A percentile compares a stretch with the other conserved stretches of the same genome.
Evolutionary conservation across 30 jellyfish, hydroid and myxozoan species (phyloP).

Genomic region (Hydractinia symbiolongicarpus): DNA sequence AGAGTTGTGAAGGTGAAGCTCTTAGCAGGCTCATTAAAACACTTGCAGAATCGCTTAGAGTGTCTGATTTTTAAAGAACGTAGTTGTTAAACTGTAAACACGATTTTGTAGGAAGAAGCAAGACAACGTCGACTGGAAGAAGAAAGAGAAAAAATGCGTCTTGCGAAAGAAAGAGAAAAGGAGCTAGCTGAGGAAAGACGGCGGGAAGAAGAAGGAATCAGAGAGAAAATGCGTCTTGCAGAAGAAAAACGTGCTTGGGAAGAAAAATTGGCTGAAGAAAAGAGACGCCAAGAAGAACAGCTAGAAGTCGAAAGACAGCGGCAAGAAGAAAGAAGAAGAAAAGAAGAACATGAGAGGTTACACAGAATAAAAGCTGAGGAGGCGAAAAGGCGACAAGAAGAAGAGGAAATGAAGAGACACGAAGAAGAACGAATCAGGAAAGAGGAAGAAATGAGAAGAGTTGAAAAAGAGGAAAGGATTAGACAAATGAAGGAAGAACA

Average conservation of each 20-base stretch:
- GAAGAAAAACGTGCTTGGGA: conserved; percentile 8
- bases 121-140: conserved; percentile 9
- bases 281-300: conserved; percentile 19
- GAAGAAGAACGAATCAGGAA: conserved; percentile 34
- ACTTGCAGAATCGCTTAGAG: neutral
- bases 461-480: conserved; percentile 31
- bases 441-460: conserved; percentile 34
- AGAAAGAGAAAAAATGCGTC: neutral
- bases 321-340: neutral
- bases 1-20: too few relatives aligned
- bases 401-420: neutral
- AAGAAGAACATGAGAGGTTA: neutral
- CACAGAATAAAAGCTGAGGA: conserved; percentile 18
- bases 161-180: neutral
- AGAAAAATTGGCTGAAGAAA: neutral
- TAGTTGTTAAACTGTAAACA: neutral
- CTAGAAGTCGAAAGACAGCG: conserved; percentile 23
- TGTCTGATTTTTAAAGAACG: neutral
- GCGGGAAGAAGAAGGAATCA: neutral
- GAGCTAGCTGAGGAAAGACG: neutral
- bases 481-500: conserved; percentile 19
- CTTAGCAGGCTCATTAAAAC: too few relatives aligned
- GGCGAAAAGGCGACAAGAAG: neutral
- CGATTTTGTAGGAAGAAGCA: neutral
- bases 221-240: neutral